Percentiles rank a stretch among this genome's conserved stretches.
Evolutionary conservation across 2,113 vertebrate species (phyloP).

Genomic region (Rhadina sibilatrix): DNA sequence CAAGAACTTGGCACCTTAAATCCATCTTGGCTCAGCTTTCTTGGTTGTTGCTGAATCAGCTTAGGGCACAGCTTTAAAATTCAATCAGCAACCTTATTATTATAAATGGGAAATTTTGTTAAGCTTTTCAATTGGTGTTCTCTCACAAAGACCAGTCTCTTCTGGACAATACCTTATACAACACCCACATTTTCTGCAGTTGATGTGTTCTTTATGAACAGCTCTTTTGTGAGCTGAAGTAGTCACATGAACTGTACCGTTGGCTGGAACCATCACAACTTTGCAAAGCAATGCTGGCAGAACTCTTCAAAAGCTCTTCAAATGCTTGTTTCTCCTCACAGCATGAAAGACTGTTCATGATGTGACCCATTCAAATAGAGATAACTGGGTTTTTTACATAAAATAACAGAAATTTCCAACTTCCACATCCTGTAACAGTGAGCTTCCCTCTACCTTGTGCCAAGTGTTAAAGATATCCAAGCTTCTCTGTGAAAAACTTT

Average conservation of each 20-base stretch:
- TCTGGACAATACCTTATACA: background rate
- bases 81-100: background rate
- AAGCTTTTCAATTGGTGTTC: background rate
- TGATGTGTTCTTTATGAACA: background rate
- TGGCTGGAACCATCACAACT: background rate
- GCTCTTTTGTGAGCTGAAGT: background rate
- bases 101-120: background rate
- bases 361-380: background rate
- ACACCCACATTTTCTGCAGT: background rate
- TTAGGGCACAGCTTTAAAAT: background rate
- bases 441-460: background rate
- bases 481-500: background rate
- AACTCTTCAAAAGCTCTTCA: background rate
- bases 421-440: rapidly evolving
- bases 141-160: background rate
- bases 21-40: background rate
- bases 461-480: background rate
- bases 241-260: background rate
- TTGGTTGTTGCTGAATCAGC: background rate
- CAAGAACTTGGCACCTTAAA: background rate
- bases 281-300: background rate
- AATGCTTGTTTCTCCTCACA: background rate
- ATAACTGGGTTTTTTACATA: background rate
- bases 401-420: background rate
- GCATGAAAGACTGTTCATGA: background rate